Percentiles rank a stretch among this genome's conserved stretches.
Conservation (phyloP, 2,113 vertebrate genomes). For the Dendropsophus ebraccatus region DNA sequence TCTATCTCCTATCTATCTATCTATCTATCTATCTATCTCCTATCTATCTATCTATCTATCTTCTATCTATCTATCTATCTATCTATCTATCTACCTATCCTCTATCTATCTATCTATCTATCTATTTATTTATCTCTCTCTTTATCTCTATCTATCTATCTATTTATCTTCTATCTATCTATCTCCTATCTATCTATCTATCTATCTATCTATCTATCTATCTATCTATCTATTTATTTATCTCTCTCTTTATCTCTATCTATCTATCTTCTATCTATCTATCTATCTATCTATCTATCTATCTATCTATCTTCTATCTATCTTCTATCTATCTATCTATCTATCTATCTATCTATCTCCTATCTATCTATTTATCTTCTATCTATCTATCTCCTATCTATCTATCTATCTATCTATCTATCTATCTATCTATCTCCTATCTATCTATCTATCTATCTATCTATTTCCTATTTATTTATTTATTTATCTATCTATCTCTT, state of each 20-base stretch:
- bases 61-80: neutral
- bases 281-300: conserved; percentile 20
- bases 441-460: conserved; percentile 1
- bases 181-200: neutral
- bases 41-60: conserved; percentile 1
- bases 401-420: conserved; percentile 7
- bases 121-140: conserved; percentile 12
- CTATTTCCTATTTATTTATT: no score
- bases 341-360: neutral
- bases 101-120: conserved; percentile 1
- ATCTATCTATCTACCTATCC: conserved; percentile 10
- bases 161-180: neutral
- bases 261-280: neutral
- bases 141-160: conserved; percentile 1
- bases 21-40: neutral
- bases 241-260: no score
- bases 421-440: neutral
- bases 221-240: neutral
- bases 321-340: neutral
- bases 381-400: neutral
- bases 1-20: neutral
- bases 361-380: conserved; percentile 7
- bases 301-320: neutral
- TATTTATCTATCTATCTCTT: no score
- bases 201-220: neutral